Conservation (phyloP, 2,888 invertebrate species). For the Seira sanloemensis region DNA sequence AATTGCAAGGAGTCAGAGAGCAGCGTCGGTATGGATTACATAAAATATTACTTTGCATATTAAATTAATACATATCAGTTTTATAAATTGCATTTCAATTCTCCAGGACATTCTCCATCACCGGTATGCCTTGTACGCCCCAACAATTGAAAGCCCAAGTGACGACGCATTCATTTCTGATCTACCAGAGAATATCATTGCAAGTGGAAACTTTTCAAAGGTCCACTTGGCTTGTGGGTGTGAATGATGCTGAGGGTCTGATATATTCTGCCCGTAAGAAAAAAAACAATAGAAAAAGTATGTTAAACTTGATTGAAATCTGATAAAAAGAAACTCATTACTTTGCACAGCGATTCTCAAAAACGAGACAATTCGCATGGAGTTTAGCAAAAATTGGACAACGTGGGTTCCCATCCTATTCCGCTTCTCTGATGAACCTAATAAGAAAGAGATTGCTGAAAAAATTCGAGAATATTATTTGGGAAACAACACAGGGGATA, state of each 20-base stretch:
- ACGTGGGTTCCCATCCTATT: constrained; percentile 60
- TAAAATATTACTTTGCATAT: neutral
- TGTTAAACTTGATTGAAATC: neutral
- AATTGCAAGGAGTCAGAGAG: constrained; percentile 51
- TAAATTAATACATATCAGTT: too few species aligned
- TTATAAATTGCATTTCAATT: too few species aligned
- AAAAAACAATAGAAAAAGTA: neutral
- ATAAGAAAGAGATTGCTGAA: constrained; percentile 52
- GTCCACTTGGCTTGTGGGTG: constrained; percentile 65
- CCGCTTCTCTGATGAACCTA: constrained; percentile 60
- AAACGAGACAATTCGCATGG: constrained; percentile 58
- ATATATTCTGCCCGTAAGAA: constrained; percentile 64
- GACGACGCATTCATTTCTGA: constrained; percentile 37
- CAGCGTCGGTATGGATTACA: constrained; percentile 47
- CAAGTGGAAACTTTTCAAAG: constrained; percentile 45
- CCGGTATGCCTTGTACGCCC: constrained; percentile 52
- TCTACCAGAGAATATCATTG: constrained; percentile 46
- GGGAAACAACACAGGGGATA: constrained; percentile 43
- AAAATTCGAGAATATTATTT: constrained; percentile 62
- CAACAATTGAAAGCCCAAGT: constrained; percentile 45
- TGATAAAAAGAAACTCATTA: neutral
- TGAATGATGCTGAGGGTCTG: constrained; percentile 66
- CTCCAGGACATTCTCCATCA: constrained; percentile 50
- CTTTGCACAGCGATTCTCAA: constrained; percentile 42
- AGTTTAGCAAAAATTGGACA: constrained; percentile 64